phyloP scores from a whole-genome alignment of 1,140 invertebrate species.

The Drosophila tani region DNA sequence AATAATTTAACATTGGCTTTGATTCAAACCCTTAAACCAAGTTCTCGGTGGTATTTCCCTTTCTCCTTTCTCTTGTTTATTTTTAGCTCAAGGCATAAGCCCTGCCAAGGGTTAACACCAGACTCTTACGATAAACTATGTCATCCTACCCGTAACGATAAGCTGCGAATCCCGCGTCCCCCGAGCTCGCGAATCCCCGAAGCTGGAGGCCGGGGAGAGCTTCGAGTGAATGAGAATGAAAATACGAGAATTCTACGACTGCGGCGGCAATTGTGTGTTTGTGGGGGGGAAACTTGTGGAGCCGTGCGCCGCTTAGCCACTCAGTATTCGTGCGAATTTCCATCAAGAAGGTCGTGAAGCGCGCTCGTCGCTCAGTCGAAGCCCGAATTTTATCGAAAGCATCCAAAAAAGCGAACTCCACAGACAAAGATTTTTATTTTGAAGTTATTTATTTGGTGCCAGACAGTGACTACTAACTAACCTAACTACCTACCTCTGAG shows the following conservation, averaged over 20 bases:
- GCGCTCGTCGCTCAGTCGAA: conserved; percentile 5
- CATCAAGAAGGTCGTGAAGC: conserved; percentile 61
- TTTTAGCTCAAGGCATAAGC: neutral
- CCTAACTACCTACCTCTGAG: neutral
- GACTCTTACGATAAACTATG: conserved; percentile 7
- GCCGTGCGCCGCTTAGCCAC: conserved; percentile 11
- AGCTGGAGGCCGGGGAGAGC: neutral
- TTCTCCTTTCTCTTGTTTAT: too few species aligned
- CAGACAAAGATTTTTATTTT: neutral
- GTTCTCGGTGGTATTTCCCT: too few species aligned
- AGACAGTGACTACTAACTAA: neutral
- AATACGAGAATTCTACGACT: conserved; percentile 8
- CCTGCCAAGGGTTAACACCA: neutral
- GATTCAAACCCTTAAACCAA: too few species aligned
- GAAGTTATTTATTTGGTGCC: conserved; percentile 14
- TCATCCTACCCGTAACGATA: conserved; percentile 1
- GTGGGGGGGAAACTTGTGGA: conserved; percentile 1
- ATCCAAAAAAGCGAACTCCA: conserved; percentile 8
- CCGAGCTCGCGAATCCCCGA: neutral
- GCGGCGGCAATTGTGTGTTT: neutral
- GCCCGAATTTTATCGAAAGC: neutral
- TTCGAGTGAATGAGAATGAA: conserved; percentile 16
- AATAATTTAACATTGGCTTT: too few species aligned
- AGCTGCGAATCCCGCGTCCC: neutral
- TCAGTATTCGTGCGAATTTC: conserved; percentile 65